Percentiles rank a stretch among this genome's conserved stretches.
phyloP scores from a whole-genome alignment of 2,113 vertebrate genomes.

The Pangasianodon gigas region DNA sequence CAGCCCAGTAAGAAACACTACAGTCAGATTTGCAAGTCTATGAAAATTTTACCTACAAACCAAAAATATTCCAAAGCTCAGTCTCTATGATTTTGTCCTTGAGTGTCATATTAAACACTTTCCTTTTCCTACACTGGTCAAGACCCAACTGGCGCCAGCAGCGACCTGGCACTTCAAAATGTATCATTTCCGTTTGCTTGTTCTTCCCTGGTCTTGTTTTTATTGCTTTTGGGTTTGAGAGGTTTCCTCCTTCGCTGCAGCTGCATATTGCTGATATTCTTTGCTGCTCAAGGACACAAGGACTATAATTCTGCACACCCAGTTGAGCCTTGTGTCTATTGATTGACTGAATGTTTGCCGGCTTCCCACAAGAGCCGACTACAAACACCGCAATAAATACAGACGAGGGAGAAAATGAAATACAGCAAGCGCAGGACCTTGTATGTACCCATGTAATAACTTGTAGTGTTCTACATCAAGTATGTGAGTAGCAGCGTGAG shows the following conservation, averaged over 20 bases:
- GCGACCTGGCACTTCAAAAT: background rate
- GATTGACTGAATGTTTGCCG: conserved; percentile 38
- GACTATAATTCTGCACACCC: conserved; percentile 5
- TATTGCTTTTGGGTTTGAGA: conserved; percentile 20
- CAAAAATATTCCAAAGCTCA: background rate
- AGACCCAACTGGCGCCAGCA: background rate
- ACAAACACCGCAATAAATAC: conserved; percentile 23
- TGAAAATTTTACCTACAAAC: background rate
- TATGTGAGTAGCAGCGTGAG: background rate
- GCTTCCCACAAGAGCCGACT: conserved; percentile 32
- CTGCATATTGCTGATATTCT: background rate
- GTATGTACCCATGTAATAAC: background rate
- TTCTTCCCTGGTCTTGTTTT: conserved; percentile 18
- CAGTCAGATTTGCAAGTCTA: background rate
- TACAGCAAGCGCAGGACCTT: background rate
- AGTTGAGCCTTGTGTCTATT: conserved; percentile 24
- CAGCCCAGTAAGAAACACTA: background rate
- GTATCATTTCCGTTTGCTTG: background rate
- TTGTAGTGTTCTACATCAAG: conserved; percentile 11
- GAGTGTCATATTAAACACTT: conserved; percentile 2
- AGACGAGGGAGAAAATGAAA: conserved; percentile 39
- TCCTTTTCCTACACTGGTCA: background rate
- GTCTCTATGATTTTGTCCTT: background rate
- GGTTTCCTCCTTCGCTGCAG: background rate
- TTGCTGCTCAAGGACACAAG: conserved; percentile 32